Evolutionary conservation across 2,888 invertebrate species (phyloP).

Genomic region (Pammene aurita): DNA sequence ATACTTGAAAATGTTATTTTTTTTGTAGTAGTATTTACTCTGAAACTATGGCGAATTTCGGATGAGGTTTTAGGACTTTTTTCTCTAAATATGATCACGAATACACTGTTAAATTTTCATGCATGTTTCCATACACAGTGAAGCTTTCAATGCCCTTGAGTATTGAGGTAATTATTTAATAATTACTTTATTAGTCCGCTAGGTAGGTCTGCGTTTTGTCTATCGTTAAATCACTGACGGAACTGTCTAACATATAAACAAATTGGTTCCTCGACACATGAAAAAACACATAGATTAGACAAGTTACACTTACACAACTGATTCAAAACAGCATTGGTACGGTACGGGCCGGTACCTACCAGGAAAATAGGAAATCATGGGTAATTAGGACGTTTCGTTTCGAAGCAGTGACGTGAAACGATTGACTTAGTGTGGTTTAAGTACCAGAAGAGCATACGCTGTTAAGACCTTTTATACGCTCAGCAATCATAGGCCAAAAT

Average conservation of each 20-base stretch:
- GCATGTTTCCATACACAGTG: too few relatives aligned
- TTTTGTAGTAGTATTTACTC: too few relatives aligned
- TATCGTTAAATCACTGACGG: slow-evolving; percentile 2
- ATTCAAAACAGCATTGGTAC: background rate
- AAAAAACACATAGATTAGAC: background rate
- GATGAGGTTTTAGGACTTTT: too few relatives aligned
- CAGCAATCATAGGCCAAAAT: too few relatives aligned
- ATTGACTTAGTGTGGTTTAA: background rate
- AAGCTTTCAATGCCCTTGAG: background rate
- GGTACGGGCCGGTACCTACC: too few relatives aligned
- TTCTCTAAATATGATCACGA: too few relatives aligned
- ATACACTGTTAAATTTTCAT: too few relatives aligned
- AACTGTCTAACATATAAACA: slow-evolving; percentile 8
- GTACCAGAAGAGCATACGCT: too few relatives aligned
- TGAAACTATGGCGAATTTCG: too few relatives aligned
- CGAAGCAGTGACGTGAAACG: background rate
- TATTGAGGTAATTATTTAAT: background rate
- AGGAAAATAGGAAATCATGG: background rate
- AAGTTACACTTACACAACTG: background rate
- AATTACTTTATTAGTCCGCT: background rate
- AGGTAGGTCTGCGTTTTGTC: background rate
- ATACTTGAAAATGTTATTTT: too few relatives aligned
- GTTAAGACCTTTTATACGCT: too few relatives aligned
- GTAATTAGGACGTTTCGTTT: background rate
- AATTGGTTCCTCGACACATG: slow-evolving; percentile 17